Evolutionary conservation across 1,140 invertebrate genomes (phyloP), one percentile per base, ranked within the genome.

Genomic region (Drosophila pseudoananassae): DNA sequence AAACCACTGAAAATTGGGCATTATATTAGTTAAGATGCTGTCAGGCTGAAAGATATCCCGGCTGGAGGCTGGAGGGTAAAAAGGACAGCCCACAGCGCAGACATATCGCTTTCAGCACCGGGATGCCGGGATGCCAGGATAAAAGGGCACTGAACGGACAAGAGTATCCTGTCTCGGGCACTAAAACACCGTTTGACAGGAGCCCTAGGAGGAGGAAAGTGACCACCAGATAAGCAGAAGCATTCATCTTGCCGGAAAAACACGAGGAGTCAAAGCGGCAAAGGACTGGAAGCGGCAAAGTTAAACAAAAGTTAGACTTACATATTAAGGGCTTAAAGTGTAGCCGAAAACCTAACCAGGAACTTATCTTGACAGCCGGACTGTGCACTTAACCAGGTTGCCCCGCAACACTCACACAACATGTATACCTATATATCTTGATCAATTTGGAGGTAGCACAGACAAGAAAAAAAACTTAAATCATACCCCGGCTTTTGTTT

Each of bases 11-110:
- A 90, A 90, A 90, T 90, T 87, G 88, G 87, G 87, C 83, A 88
- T 90, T 90, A 87, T 90, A 90, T 90, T 90, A 90, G 87, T 90
- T 90, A 88, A 90, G 87, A 87, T 88, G 87, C 87, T 90, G 87
- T 90, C 87, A 90, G 56, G 76, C 76, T 65, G 83, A 83, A 82
- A 82, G 82, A 88, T 88, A 87, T 83, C 70, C 40, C 60, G 33
- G 50, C 36, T 2, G 6, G 23, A 43, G 25, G 46, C 20, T 20
- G 6, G 23, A 43, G 29, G 46, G 36, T n/a, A 27, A n/a, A 43
- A 43, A 46, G 51, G 51, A 36, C 20, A 61, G 61, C 50, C 57
- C 77, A 43, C 51, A 56, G 57, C 52, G 68, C 68, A 72, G 71
- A 76, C 76, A 57, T 73, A 79, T 77, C 73, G 68, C 64, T 85